Conservation (phyloP, 2,113 vertebrate species). For the Leptosomus discolor region DNA sequence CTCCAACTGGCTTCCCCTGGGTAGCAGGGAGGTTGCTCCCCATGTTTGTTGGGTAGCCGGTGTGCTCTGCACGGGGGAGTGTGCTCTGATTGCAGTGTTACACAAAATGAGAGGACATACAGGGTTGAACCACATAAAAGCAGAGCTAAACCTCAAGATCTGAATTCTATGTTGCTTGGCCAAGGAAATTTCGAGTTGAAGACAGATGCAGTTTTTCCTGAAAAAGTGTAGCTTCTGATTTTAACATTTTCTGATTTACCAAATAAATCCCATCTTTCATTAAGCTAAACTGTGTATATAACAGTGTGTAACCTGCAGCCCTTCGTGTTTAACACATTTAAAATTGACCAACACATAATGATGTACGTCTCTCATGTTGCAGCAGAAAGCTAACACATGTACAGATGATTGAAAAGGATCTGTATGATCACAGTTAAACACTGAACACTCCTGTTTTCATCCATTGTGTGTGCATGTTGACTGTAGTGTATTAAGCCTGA, state of each 20-base stretch:
- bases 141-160: neutral
- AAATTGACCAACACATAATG: neutral
- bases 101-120: neutral
- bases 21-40: rapidly evolving
- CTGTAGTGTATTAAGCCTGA: neutral
- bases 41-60: rapidly evolving
- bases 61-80: neutral
- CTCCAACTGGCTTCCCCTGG: neutral
- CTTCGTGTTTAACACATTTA: neutral
- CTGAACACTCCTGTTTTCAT: neutral
- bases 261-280: neutral
- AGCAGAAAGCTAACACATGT: neutral
- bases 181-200: neutral
- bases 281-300: neutral
- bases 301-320: neutral
- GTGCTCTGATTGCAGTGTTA: neutral
- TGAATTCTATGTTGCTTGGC: neutral
- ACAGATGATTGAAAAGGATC: neutral
- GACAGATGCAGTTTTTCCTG: neutral
- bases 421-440: neutral
- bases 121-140: rapidly evolving
- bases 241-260: neutral
- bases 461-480: neutral
- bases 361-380: neutral
- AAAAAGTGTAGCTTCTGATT: neutral